A percentile compares a stretch with the other conserved stretches of the same genome.
These are phyloP conservation scores for Urechis unicinctus DNA, from an alignment of 2,888 invertebrate species.

Conservation along the genomic window DNA sequence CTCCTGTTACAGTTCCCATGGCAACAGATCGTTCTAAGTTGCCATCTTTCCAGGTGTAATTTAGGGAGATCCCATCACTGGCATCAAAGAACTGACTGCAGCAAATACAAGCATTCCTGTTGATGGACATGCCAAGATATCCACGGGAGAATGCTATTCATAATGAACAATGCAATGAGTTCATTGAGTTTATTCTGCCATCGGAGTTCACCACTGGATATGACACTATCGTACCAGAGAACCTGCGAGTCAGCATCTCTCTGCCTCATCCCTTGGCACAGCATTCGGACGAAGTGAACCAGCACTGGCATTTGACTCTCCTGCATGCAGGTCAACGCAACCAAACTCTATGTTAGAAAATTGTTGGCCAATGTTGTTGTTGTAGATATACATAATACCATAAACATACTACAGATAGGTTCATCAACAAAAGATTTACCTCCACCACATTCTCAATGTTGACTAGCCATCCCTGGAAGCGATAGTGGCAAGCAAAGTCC, in stretches of 20 bases:
- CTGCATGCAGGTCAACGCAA: constrained; percentile 16
- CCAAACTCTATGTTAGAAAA: too few species aligned
- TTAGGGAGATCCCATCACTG: constrained; percentile 88
- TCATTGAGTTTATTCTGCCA: constrained; percentile 98
- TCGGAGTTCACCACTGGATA: constrained; percentile 65
- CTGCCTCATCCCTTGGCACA: too few species aligned
- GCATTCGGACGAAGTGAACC: constrained; percentile 64
- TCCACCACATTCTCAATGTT: constrained; percentile 77
- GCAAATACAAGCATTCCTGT: too few species aligned
- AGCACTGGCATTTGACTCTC: constrained; percentile 49
- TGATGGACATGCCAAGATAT: too few species aligned
- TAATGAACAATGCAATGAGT: too few species aligned
- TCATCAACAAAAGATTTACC: constrained; percentile 44
- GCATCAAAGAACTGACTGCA: constrained; percentile 70
- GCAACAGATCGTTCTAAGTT: constrained; percentile 57
- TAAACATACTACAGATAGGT: too few species aligned
- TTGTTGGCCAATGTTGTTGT: too few species aligned
- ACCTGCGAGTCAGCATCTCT: too few species aligned
- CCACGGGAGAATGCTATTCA: too few species aligned
- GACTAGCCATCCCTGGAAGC: constrained; percentile 95
- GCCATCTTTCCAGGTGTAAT: constrained; percentile 73
- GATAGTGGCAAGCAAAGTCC: constrained; percentile 65
- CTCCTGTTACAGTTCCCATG: constrained; percentile 29
- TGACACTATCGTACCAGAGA: constrained; percentile 96
- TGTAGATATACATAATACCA: too few species aligned